Percentiles rank a stretch among this genome's conserved stretches.
Conservation (phyloP, 1,140 invertebrate species). For the Drosophila dunni region DNA sequence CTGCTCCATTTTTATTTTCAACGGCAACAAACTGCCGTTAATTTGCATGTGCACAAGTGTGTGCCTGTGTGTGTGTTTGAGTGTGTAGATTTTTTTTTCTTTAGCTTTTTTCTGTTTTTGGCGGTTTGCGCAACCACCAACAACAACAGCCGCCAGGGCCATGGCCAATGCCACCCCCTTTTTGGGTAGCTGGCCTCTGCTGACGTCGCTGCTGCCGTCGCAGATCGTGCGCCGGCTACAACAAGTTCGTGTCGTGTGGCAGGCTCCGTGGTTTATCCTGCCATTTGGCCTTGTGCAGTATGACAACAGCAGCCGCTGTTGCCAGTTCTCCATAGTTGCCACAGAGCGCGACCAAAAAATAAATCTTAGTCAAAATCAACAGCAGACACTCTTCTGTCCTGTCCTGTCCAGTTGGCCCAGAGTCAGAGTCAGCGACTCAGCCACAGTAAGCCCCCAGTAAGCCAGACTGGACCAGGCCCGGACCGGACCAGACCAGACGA, state of each 20-base stretch:
- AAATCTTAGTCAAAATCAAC: slow-evolving; percentile 75
- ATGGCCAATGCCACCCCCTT: slow-evolving; percentile 77
- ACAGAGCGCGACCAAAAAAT: slow-evolving; percentile 64
- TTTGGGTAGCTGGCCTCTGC: slow-evolving; percentile 26
- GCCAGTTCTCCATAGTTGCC: slow-evolving; percentile 74
- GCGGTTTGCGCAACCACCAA: slow-evolving; percentile 57
- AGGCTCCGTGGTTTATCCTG: slow-evolving; percentile 84
- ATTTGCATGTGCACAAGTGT: slow-evolving; percentile 68
- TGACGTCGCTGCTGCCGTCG: slow-evolving; percentile 26
- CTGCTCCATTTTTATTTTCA: slow-evolving; percentile 79
- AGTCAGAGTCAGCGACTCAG: slow-evolving; percentile 38
- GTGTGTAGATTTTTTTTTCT: slow-evolving; percentile 29
- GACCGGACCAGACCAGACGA: slow-evolving; percentile 7
- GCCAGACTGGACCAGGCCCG: slow-evolving; percentile 7
- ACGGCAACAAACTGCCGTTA: slow-evolving; percentile 62
- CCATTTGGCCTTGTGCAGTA: slow-evolving; percentile 81
- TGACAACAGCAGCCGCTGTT: slow-evolving; percentile 82
- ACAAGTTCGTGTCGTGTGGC: slow-evolving; percentile 32
- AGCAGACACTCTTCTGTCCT: neutral
- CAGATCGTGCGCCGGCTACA: slow-evolving; percentile 48
- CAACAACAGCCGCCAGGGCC: slow-evolving; percentile 59
- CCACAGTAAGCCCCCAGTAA: slow-evolving; percentile 49
- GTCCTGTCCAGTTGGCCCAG: neutral
- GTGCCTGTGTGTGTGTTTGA: slow-evolving; percentile 20
- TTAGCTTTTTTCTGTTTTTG: slow-evolving; percentile 41